Percentiles rank a stretch among this genome's conserved stretches.
Evolutionary conservation across 2,113 vertebrate genomes (phyloP).

Genomic region (Rutilus rutilus): DNA sequence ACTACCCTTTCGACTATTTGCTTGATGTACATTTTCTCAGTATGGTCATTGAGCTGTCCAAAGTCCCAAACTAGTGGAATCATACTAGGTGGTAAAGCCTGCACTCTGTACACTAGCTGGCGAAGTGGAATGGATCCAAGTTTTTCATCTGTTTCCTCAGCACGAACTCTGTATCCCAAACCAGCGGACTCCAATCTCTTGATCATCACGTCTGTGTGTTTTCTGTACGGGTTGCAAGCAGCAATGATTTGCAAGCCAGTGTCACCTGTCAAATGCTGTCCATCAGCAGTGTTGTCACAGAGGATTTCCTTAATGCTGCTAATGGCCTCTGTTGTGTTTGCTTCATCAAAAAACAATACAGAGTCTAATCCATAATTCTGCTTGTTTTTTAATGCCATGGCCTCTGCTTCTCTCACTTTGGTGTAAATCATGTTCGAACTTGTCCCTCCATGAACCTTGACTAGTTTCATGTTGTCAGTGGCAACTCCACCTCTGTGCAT

Average conservation of each 20-base stretch:
- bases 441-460: conserved; percentile 96
- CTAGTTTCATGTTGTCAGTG: conserved; percentile 87
- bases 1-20: conserved; percentile 88
- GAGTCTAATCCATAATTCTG: conserved; percentile 79
- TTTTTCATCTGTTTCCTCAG: conserved; percentile 86
- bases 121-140: conserved; percentile 91
- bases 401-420: conserved; percentile 83
- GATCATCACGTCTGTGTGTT: conserved; percentile 89
- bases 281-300: conserved; percentile 86
- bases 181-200: conserved; percentile 87
- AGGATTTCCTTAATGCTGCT: conserved; percentile 94
- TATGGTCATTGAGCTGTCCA: conserved; percentile 84
- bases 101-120: conserved; percentile 95
- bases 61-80: conserved; percentile 96
- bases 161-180: conserved; percentile 87
- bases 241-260: conserved; percentile 87
- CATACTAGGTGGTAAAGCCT: conserved; percentile 92
- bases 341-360: conserved; percentile 93
- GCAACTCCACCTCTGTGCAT: conserved; percentile 69
- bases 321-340: conserved; percentile 92
- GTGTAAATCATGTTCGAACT: conserved; percentile 82
- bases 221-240: conserved; percentile 96
- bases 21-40: conserved; percentile 86
- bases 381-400: conserved; percentile 77
- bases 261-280: conserved; percentile 68